Evolutionary conservation across 1,140 invertebrate species (phyloP), one percentile per base, ranked within the genome.

Genomic region (Choristoneura fumiferana): DNA sequence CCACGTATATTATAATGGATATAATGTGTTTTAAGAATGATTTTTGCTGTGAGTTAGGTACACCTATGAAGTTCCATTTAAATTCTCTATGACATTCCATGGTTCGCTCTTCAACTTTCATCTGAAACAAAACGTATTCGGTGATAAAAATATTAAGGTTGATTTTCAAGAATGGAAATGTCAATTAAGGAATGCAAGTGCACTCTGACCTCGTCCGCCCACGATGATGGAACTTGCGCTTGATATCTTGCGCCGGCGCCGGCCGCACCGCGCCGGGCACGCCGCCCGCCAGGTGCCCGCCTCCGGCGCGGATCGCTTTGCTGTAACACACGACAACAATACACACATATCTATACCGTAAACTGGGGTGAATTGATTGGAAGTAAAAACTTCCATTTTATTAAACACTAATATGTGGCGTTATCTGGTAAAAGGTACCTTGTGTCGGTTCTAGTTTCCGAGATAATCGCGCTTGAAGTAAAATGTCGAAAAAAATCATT

Each of bases 221-320:
- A 91, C 89, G 60, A 91, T 87, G 71, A 92, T 90, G 43, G 90
- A n/a, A 90, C 65, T 91, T 91, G 66, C 91, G 88, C 73, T 92
- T 92, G 74, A 89, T 86, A 69, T 90, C 86, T 60, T 87, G 84
- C 62, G 83, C 77, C 37, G 82, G 81, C 65, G 76, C 69, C 18
- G 81, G 78, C 38, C 84, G 76, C 62, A 84, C 76, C 18, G 78
- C 84, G 65, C 83, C 84, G 54, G 87, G 88, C 22, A 84, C 77
- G 60, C 84, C 79, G 62, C 91, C 91, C 69, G 91, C 85, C 57
- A 92, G 89, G 70, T 95, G 94, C 38, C 95, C 94, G 79, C 96
- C 97, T 29, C 97, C 97, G 49, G 97, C 96, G 57, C 97, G 93
- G 74, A 98, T 98, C 12, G 97, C 89, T 99, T 98, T 15, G 97